A percentile compares a stretch with the other conserved stretches of the same genome.
Conservation (phyloP, 2,888 invertebrate genomes). For the Tetanocera ferruginea region DNA sequence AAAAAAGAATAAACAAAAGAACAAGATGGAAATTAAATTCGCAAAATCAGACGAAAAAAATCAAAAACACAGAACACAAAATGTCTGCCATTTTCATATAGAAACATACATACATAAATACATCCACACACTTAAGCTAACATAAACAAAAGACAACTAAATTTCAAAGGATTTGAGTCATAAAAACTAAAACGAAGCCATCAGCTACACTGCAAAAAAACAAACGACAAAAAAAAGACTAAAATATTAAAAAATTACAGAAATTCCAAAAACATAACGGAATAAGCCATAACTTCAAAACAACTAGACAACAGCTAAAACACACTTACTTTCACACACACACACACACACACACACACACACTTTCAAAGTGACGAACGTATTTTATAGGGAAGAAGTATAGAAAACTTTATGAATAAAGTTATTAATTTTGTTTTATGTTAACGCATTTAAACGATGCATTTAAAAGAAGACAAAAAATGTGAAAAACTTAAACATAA, state of each 20-base stretch:
- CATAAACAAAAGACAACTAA: background rate
- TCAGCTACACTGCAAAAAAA: background rate
- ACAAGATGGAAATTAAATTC: conserved; percentile 27
- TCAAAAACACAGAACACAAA: conserved; percentile 22
- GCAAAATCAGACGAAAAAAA: conserved; percentile 28
- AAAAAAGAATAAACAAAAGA: conserved; percentile 17
- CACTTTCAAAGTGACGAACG: background rate
- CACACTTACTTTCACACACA: conserved; percentile 13
- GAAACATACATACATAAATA: conserved; percentile 13
- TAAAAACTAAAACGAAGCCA: background rate
- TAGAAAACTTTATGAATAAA: background rate
- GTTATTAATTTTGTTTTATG: conserved; percentile 20
- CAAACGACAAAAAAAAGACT: background rate
- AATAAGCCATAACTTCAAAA: background rate
- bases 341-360: conserved; percentile 9
- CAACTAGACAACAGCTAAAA: background rate
- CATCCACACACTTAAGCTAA: background rate
- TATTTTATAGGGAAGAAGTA: background rate
- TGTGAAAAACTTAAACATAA: conserved; percentile 1
- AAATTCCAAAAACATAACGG: background rate
- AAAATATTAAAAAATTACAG: background rate
- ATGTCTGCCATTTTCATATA: conserved; percentile 24
- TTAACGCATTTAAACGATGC: conserved; percentile 32
- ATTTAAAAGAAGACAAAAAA: conserved; percentile 22
- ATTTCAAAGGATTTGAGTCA: background rate